Evolutionary conservation across 2,797 vertebrate species (phyloP).

Genomic region (Danio choprae): DNA sequence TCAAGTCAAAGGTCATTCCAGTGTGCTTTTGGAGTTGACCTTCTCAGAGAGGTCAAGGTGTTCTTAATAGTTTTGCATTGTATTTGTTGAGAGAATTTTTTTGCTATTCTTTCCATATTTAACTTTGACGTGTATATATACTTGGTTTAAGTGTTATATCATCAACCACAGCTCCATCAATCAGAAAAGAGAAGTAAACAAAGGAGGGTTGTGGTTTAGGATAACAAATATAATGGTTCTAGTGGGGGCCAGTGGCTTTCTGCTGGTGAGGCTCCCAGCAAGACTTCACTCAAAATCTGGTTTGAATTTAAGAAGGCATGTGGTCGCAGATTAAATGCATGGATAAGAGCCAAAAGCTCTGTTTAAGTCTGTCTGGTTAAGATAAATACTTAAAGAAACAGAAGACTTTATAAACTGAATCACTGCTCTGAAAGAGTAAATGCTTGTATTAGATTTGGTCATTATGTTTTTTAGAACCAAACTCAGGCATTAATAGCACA

Average conservation of each 20-base stretch:
- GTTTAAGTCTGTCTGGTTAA: not conserved
- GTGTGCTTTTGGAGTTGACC: not conserved
- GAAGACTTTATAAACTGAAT: not conserved
- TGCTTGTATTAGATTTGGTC: not conserved
- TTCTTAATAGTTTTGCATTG: conserved; percentile 8
- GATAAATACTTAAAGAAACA: conserved; percentile 12
- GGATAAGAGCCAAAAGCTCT: not conserved
- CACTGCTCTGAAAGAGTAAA: not conserved
- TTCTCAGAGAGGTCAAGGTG: not conserved
- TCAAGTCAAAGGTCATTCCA: not conserved
- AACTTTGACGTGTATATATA: not conserved
- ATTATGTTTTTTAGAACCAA: not conserved
- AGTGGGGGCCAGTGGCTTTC: conserved; percentile 12
- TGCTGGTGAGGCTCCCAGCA: conserved; percentile 7
- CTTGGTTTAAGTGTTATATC: conserved; percentile 1
- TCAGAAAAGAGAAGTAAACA: not conserved
- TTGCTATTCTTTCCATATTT: too few species aligned
- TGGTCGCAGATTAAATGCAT: conserved; percentile 4
- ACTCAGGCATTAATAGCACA: not conserved
- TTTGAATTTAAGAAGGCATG: conserved; percentile 37
- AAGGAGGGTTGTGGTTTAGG: not conserved
- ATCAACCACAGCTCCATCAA: conserved; percentile 23
- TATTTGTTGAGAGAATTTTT: not conserved
- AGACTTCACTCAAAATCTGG: conserved; percentile 28
- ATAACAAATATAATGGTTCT: conserved; percentile 19